These are phyloP conservation scores for Bathynomus jamesi DNA, from an alignment of 1,140 invertebrate genomes.

Conservation along the genomic window DNA sequence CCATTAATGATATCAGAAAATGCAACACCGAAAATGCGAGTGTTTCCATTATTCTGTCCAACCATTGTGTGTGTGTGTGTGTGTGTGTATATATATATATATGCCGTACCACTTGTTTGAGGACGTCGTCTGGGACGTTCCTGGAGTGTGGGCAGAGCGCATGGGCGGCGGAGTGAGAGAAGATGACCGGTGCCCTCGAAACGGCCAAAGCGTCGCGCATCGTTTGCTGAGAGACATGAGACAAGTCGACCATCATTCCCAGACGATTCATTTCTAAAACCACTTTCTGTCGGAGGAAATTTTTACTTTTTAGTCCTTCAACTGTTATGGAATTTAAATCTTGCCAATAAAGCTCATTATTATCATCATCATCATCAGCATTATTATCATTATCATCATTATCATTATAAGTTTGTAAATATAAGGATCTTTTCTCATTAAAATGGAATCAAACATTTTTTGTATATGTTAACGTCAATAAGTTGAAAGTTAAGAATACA, in stretches of 20 bases:
- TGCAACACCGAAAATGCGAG: too few relatives aligned
- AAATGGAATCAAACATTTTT: too few relatives aligned
- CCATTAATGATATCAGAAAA: too few relatives aligned
- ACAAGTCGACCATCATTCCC: constrained; percentile 86
- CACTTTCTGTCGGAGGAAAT: constrained; percentile 67
- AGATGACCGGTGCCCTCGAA: constrained; percentile 74
- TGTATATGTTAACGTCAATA: constrained; percentile 5
- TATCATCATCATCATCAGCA: too few relatives aligned
- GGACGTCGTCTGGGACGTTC: constrained; percentile 79
- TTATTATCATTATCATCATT: too few relatives aligned
- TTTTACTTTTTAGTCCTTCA: too few relatives aligned
- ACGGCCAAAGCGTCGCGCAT: constrained; percentile 67
- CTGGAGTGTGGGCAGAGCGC: constrained; percentile 72
- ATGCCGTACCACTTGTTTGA: constrained; percentile 61
- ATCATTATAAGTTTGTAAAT: too few relatives aligned
- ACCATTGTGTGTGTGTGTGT: neutral
- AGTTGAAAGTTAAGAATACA: too few relatives aligned
- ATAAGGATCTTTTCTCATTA: too few relatives aligned
- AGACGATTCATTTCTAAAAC: constrained; percentile 75
- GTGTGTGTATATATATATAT: neutral
- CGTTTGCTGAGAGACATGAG: constrained; percentile 72
- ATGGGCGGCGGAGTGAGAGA: constrained; percentile 78
- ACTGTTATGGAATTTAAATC: too few relatives aligned
- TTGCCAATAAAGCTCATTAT: too few relatives aligned
- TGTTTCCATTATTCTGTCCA: too few relatives aligned